phyloP scores from a whole-genome alignment of 2,797 vertebrate species.

The Hybognathus amarus region DNA sequence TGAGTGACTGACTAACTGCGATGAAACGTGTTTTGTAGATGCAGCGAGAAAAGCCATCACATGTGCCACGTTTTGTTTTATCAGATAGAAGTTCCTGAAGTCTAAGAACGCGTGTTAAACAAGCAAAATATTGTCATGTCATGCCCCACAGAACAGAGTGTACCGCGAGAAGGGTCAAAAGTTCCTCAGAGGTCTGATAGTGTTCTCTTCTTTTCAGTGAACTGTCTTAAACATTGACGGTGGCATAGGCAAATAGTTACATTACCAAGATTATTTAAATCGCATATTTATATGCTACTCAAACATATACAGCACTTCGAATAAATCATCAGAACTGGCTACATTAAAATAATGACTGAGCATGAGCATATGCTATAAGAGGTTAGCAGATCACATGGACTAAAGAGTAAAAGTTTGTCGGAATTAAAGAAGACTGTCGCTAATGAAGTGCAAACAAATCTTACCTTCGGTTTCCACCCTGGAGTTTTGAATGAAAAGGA shows the following conservation, averaged over 20 bases:
- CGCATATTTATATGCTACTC: too few relatives aligned
- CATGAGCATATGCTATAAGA: not conserved
- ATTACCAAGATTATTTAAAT: not conserved
- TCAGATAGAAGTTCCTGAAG: not conserved
- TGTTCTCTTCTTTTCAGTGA: not conserved
- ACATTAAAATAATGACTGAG: not conserved
- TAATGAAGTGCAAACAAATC: not conserved
- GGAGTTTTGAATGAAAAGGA: slow-evolving; percentile 48
- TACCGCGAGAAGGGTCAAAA: slow-evolving; percentile 29
- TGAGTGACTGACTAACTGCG: not conserved
- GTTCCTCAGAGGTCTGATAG: slow-evolving; percentile 36
- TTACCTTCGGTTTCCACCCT: slow-evolving; percentile 53
- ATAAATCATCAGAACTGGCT: not conserved
- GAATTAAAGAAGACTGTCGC: not conserved
- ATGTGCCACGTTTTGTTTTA: not conserved
- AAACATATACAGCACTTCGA: not conserved
- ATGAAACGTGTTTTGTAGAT: not conserved
- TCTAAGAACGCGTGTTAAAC: not conserved
- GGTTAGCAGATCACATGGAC: too few relatives aligned
- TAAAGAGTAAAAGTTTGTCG: not conserved
- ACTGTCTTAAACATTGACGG: not conserved
- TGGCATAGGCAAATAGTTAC: too few relatives aligned
- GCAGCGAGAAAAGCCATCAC: not conserved
- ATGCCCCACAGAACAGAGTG: slow-evolving; percentile 21
- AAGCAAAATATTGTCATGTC: slow-evolving; percentile 1